Percentiles rank a stretch among this genome's conserved stretches.
phyloP scores from a whole-genome alignment of 2,797 vertebrate species.

The Uromys caudimaculatus region DNA sequence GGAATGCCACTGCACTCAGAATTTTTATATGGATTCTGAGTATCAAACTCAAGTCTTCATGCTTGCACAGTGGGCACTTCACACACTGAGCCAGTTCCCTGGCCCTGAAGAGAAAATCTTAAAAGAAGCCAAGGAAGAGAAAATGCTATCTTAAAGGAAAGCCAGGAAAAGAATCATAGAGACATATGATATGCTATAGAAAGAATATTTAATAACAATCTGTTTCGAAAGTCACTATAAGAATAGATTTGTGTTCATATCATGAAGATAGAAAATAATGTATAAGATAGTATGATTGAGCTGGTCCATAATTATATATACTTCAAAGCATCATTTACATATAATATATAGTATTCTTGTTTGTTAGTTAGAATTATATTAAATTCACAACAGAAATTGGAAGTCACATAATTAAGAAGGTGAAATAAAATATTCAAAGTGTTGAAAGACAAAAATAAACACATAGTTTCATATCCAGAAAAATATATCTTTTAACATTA shows the following conservation, averaged over 20 bases:
- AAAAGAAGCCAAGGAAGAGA: neutral
- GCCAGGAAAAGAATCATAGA: neutral
- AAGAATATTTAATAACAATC: neutral
- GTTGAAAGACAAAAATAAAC: neutral
- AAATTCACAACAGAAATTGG: neutral
- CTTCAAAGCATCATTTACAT: neutral
- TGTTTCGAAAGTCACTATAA: neutral
- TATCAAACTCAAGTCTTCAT: neutral
- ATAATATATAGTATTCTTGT: neutral
- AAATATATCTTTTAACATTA: slow-evolving; percentile 2
- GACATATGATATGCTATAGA: neutral
- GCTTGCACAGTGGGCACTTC: neutral
- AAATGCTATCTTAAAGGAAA: neutral
- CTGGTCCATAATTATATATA: neutral
- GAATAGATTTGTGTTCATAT: neutral
- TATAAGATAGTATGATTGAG: neutral
- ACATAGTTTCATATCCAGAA: neutral
- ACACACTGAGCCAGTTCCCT: neutral
- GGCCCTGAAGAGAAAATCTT: neutral
- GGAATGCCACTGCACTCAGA: neutral
- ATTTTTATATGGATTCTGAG: neutral
- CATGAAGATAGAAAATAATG: neutral
- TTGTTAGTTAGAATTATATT: neutral
- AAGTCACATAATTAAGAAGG: neutral
- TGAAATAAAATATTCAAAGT: slow-evolving; percentile 37